Evolutionary conservation across 2,797 vertebrate species (phyloP).

Genomic region (Tadarida brasiliensis): DNA sequence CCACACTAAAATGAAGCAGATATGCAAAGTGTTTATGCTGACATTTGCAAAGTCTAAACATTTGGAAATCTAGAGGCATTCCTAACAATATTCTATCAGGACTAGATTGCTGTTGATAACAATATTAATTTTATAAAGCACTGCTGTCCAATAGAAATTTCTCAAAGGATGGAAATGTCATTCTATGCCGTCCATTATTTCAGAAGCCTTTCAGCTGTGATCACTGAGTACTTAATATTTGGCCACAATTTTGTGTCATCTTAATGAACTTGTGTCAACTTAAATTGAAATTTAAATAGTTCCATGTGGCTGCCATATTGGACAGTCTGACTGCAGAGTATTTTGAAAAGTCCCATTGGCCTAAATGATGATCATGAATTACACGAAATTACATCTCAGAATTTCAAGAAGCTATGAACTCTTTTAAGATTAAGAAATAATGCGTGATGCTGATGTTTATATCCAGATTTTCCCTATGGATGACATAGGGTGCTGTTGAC

Average conservation of each 20-base stretch:
- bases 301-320: not conserved
- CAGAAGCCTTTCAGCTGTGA: not conserved
- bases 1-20: slow-evolving; percentile 78
- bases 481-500: not conserved
- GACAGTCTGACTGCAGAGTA: not conserved
- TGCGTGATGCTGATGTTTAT: not conserved
- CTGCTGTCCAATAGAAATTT: not conserved
- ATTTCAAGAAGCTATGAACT: slow-evolving; percentile 76
- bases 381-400: slow-evolving; percentile 68
- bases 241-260: not conserved
- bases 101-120: not conserved
- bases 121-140: not conserved
- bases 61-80: slow-evolving; percentile 77
- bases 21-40: slow-evolving; percentile 76
- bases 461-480: not conserved
- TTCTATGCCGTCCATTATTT: not conserved
- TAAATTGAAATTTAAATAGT: not conserved
- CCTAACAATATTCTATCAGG: slow-evolving; percentile 57
- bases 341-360: not conserved
- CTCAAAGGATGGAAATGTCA: not conserved
- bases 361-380: not conserved
- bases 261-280: not conserved
- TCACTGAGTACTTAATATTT: not conserved
- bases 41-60: slow-evolving; percentile 79
- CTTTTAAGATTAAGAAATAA: slow-evolving; percentile 78